Percentiles rank a stretch among this genome's conserved stretches.
phyloP scores from a whole-genome alignment of 2,113 vertebrate species.

The Mormoops blainvillei region DNA sequence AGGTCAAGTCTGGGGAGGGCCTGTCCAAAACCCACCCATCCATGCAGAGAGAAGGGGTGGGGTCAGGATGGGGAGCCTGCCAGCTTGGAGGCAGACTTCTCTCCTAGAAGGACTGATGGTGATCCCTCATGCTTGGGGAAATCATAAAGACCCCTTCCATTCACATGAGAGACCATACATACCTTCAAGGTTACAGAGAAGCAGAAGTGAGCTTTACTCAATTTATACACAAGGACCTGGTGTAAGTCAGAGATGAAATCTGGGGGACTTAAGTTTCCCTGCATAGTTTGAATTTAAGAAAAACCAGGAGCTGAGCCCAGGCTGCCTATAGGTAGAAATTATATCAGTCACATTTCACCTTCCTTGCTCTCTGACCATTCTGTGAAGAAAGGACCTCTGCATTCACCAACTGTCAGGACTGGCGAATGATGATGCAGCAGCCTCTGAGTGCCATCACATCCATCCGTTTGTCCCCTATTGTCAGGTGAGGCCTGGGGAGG shows the following conservation, averaged over 20 bases:
- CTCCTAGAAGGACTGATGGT: background rate
- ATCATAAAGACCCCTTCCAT: background rate
- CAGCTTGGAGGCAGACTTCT: background rate
- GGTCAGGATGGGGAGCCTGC: no score
- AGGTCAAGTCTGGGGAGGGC: background rate
- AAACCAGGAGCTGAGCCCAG: background rate
- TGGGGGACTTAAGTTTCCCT: background rate
- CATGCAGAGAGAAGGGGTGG: no score
- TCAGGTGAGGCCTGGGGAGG: background rate
- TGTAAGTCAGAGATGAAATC: background rate
- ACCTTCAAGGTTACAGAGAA: background rate
- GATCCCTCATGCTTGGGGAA: background rate
- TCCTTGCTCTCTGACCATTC: background rate
- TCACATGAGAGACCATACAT: background rate
- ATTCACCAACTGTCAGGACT: background rate
- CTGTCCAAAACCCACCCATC: accelerated
- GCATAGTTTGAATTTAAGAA: background rate
- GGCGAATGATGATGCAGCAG: background rate
- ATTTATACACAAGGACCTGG: background rate
- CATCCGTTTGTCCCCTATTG: background rate
- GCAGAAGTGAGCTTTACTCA: background rate
- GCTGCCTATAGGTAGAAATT: background rate
- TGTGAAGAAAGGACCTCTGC: background rate
- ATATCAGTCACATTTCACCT: background rate
- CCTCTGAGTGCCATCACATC: background rate